Conservation (phyloP, 2,797 vertebrate species). For the Diplodus puntazzo region DNA sequence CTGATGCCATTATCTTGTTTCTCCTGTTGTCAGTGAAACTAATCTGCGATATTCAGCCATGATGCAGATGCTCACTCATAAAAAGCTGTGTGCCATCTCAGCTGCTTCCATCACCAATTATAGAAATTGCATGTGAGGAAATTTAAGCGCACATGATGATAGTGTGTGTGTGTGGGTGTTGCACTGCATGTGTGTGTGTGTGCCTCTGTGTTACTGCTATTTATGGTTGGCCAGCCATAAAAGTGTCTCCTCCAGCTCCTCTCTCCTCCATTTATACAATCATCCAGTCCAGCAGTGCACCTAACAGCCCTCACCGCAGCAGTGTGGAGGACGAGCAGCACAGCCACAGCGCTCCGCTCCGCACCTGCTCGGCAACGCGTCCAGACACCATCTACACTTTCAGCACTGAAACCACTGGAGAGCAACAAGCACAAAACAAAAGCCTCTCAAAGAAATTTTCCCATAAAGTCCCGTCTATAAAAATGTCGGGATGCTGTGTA, state of each 20-base stretch:
- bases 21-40: conserved; percentile 41
- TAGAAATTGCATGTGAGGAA: conserved; percentile 40
- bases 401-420: conserved; percentile 8
- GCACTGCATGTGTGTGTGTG: background rate
- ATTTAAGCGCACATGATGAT: conserved; percentile 26
- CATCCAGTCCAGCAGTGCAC: conserved; percentile 51
- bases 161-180: background rate
- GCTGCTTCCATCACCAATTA: conserved; percentile 50
- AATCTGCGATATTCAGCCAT: conserved; percentile 44
- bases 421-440: background rate
- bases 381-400: conserved; percentile 1
- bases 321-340: conserved; percentile 4
- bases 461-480: background rate
- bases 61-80: conserved; percentile 43
- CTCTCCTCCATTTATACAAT: conserved; percentile 48
- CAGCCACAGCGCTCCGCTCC: background rate
- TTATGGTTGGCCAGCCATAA: conserved; percentile 53
- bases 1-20: conserved; percentile 31
- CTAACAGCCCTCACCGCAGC: conserved; percentile 16
- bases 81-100: conserved; percentile 20
- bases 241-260: conserved; percentile 50
- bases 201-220: conserved; percentile 22
- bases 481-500: no score
- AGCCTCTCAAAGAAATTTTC: background rate
- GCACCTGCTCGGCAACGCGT: background rate